Conservation (phyloP, 2,797 vertebrate species). For the Pygocentrus nattereri region DNA sequence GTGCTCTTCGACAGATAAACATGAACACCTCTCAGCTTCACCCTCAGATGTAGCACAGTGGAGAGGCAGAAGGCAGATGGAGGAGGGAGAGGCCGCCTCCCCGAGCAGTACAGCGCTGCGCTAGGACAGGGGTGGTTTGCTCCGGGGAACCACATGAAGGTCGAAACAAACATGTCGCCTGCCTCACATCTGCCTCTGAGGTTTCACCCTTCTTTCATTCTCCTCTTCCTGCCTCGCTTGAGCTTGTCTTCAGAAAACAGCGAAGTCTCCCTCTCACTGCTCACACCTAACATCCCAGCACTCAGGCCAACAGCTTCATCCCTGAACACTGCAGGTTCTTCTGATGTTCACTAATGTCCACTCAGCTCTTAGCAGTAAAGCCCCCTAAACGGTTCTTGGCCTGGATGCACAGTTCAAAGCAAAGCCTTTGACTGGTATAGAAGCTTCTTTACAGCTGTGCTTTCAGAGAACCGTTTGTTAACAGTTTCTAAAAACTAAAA, state of each 20-base stretch:
- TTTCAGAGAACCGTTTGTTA: too few relatives aligned
- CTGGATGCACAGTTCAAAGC: too few relatives aligned
- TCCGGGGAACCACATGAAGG: constrained; percentile 82
- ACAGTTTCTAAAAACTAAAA: too few relatives aligned
- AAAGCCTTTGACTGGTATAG: too few relatives aligned
- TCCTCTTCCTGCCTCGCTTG: constrained; percentile 64
- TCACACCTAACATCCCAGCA: neutral
- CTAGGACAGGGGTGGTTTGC: constrained; percentile 58
- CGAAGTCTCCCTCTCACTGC: constrained; percentile 62
- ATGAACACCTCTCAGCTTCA: neutral
- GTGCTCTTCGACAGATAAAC: neutral
- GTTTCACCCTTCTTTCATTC: constrained; percentile 70
- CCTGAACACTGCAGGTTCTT: neutral
- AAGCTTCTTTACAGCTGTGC: too few relatives aligned
- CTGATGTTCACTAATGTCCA: too few relatives aligned
- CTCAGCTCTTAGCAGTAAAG: too few relatives aligned
- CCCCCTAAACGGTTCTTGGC: too few relatives aligned
- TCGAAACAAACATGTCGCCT: constrained; percentile 77
- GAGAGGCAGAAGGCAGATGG: neutral
- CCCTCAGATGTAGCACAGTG: neutral
- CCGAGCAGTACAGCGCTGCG: constrained; percentile 27
- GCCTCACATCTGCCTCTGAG: constrained; percentile 83
- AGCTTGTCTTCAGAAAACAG: constrained; percentile 62
- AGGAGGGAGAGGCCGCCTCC: neutral
- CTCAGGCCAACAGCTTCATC: neutral